Percentiles rank a stretch among this genome's conserved stretches.
Evolutionary conservation across 1,140 invertebrate genomes (phyloP).

Genomic region (Heliconius hewitsoni): DNA sequence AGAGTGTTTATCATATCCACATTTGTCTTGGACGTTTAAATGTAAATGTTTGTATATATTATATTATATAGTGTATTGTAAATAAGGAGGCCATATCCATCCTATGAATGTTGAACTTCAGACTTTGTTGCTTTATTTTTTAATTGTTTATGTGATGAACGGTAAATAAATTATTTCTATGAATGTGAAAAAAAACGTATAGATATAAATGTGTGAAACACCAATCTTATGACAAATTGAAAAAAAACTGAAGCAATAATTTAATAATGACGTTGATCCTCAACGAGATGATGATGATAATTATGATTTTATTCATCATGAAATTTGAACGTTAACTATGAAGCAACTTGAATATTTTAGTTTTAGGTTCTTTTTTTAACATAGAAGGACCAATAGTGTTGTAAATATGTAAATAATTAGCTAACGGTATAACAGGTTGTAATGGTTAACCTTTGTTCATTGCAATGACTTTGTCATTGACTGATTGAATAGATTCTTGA

Average conservation of each 20-base stretch:
- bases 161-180: background rate
- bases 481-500: constrained; percentile 29
- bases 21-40: constrained; percentile 40
- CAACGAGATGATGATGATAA: background rate
- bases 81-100: constrained; percentile 71
- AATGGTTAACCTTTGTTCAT: constrained; percentile 39
- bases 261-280: background rate
- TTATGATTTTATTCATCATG: constrained; percentile 6
- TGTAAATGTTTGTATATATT: constrained; percentile 66
- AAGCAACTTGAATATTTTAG: constrained; percentile 20
- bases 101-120: constrained; percentile 45
- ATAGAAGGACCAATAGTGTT: constrained; percentile 78
- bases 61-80: constrained; percentile 46
- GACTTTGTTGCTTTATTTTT: background rate
- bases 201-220: constrained; percentile 9
- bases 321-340: background rate
- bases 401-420: constrained; percentile 78
- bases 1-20: constrained; percentile 33
- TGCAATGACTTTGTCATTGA: constrained; percentile 29
- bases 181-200: background rate
- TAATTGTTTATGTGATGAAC: background rate
- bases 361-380: constrained; percentile 44
- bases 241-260: constrained; percentile 12
- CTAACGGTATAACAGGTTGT: constrained; percentile 65
- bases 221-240: constrained; percentile 18